Evolutionary conservation across 35 echinoderm and acorn worm species (phyloP).

Genomic region (Apostichopus japonicus): DNA sequence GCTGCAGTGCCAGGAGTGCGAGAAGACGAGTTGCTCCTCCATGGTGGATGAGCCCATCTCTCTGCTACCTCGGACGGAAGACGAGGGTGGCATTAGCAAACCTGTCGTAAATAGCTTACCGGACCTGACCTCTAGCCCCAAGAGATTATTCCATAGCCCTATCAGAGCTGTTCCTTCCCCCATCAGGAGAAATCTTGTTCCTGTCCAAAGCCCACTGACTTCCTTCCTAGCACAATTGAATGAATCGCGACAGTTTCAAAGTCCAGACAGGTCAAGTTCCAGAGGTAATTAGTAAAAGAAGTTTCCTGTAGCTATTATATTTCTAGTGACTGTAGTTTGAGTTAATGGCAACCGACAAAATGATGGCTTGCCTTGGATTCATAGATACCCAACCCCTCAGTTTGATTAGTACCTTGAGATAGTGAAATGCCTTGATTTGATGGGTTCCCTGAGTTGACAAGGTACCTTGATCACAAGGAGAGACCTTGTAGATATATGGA

Average conservation of each 20-base stretch:
- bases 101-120: neutral
- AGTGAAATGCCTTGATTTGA: too few relatives aligned
- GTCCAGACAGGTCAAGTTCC: conserved; percentile 59
- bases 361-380: too few relatives aligned
- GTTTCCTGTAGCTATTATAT: neutral
- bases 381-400: too few relatives aligned
- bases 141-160: conserved; percentile 36
- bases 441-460: too few relatives aligned
- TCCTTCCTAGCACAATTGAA: conserved; percentile 58
- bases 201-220: conserved; percentile 56
- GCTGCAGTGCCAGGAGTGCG: conserved; percentile 20
- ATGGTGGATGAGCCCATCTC: neutral
- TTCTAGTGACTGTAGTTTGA: too few relatives aligned
- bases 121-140: conserved; percentile 10
- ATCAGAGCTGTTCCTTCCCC: neutral
- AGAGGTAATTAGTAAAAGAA: conserved; percentile 33
- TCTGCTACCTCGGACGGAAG: neutral
- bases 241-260: conserved; percentile 74
- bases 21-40: conserved; percentile 16
- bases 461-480: too few relatives aligned
- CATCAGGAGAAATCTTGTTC: neutral
- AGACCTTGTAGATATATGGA: too few relatives aligned
- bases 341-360: too few relatives aligned
- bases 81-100: neutral
- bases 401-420: too few relatives aligned